These are phyloP conservation scores for Zingel zingel DNA, from an alignment of 2,113 vertebrate genomes.

Conservation along the genomic window DNA sequence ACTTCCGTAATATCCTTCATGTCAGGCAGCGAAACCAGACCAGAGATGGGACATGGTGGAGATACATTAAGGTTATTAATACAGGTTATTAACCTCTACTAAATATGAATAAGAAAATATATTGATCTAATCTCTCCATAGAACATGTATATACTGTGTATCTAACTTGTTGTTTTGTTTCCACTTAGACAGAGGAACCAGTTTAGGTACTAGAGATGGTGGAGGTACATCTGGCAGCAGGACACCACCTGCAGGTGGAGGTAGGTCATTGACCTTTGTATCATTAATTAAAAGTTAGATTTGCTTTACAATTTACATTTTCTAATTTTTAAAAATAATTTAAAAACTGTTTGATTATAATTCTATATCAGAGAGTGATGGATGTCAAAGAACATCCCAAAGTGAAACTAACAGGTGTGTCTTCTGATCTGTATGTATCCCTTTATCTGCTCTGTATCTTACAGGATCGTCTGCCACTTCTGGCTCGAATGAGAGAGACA, in stretches of 20 bases:
- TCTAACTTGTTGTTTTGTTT: background rate
- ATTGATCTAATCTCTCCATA: background rate
- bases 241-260: background rate
- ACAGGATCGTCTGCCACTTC: constrained; percentile 2
- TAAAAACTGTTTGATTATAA: no score
- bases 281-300: background rate
- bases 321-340: background rate
- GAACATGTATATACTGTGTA: background rate
- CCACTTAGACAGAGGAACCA: background rate
- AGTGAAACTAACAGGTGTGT: background rate
- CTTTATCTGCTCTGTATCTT: constrained; percentile 1
- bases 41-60: no score
- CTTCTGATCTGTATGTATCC: background rate
- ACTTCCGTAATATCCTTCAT: no score
- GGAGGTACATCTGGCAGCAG: background rate
- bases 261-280: background rate
- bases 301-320: background rate
- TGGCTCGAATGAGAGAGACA: background rate
- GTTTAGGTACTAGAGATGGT: background rate
- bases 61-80: no score
- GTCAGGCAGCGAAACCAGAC: no score
- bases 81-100: background rate
- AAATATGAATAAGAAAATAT: background rate
- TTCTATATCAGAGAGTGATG: background rate
- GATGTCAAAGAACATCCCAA: background rate